Percentiles rank a stretch among this genome's conserved stretches.
Conservation (phyloP, 2,797 vertebrate species). For the Perdix hodgsoniae region DNA sequence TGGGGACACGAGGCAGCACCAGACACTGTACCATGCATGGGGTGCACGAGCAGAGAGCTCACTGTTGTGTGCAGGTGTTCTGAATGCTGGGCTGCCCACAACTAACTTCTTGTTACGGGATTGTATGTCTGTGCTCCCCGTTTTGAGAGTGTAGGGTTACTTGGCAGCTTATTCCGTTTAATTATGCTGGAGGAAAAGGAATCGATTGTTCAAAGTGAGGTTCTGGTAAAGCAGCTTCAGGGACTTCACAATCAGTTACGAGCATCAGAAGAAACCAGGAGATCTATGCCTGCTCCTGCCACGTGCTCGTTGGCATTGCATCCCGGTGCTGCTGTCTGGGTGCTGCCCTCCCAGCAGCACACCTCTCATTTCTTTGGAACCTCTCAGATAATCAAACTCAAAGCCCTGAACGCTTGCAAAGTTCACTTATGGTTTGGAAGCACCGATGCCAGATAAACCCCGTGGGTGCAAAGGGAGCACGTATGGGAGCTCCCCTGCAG, state of each 20-base stretch:
- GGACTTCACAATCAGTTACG: background rate
- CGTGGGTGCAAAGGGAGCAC: too few relatives aligned
- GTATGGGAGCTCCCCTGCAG: too few relatives aligned
- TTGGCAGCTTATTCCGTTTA: background rate
- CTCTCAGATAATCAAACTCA: too few relatives aligned
- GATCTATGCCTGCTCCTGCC: background rate
- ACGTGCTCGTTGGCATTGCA: background rate
- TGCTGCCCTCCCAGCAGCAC: too few relatives aligned
- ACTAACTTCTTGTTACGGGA: background rate
- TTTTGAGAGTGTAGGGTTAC: background rate
- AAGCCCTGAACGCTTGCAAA: too few relatives aligned
- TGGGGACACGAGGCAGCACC: background rate
- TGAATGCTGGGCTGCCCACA: background rate
- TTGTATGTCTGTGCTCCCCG: accelerated
- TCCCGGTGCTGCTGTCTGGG: background rate
- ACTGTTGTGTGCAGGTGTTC: accelerated
- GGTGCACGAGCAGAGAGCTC: background rate
- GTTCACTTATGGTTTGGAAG: too few relatives aligned
- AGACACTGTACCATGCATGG: background rate
- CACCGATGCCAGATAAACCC: too few relatives aligned
- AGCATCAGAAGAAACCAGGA: background rate
- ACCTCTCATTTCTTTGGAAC: too few relatives aligned
- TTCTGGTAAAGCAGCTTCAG: background rate
- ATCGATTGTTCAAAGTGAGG: background rate
- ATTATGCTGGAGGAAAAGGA: background rate